phyloP scores from a whole-genome alignment of 2,888 invertebrate genomes.

The Byasa hedistus region DNA sequence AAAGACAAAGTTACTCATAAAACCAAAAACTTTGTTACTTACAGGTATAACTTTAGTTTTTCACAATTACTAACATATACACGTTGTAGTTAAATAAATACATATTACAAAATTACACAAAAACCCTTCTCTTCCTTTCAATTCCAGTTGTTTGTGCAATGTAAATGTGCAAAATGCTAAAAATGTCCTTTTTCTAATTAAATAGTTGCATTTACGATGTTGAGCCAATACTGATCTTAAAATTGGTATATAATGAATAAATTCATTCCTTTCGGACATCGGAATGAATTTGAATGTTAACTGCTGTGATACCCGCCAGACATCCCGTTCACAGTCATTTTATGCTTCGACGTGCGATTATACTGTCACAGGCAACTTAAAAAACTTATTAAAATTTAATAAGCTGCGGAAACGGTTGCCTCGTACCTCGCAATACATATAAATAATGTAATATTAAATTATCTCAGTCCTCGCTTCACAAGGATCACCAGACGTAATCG shows the following conservation, averaged over 20 bases:
- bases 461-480: neutral
- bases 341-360: conserved; percentile 6
- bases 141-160: too few relatives aligned
- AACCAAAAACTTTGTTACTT: too few relatives aligned
- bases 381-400: conserved; percentile 13
- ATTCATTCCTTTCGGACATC: neutral
- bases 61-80: too few relatives aligned
- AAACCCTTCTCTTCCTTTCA: too few relatives aligned
- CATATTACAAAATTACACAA: too few relatives aligned
- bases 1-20: too few relatives aligned
- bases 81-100: too few relatives aligned
- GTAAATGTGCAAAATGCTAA: too few relatives aligned
- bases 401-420: neutral
- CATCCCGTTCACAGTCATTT: conserved; percentile 12
- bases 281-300: conserved; percentile 11
- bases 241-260: neutral
- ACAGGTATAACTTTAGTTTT: too few relatives aligned
- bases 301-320: conserved; percentile 3
- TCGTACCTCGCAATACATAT: neutral
- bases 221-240: too few relatives aligned
- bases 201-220: too few relatives aligned
- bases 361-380: conserved; percentile 11
- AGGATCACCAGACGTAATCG: neutral
- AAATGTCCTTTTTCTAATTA: too few relatives aligned
- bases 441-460: neutral